These are phyloP conservation scores for Philaenus spumarius DNA, from an alignment of 1,140 invertebrate genomes.

Conservation along the genomic window DNA sequence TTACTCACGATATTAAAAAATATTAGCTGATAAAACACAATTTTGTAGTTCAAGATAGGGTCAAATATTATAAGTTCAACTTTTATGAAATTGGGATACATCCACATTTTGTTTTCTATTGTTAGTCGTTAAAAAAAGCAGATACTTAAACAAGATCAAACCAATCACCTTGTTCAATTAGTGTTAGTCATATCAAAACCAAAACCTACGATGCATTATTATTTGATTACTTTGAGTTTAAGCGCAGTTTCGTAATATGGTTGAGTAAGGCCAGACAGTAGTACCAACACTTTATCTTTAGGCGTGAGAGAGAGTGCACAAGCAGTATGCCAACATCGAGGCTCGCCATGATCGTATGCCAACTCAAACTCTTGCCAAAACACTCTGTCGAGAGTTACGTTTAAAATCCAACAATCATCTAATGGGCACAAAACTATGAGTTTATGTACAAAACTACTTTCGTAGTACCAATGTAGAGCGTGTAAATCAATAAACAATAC, in stretches of 20 bases:
- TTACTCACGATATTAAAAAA: no score
- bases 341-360: constrained; percentile 25
- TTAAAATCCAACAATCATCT: constrained; percentile 8
- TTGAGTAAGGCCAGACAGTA: constrained; percentile 24
- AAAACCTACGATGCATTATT: neutral
- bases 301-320: constrained; percentile 1
- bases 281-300: neutral
- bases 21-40: no score
- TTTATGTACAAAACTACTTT: no score
- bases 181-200: neutral
- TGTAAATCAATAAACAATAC: no score
- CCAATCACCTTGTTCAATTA: no score
- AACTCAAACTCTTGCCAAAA: constrained; percentile 18
- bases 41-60: no score
- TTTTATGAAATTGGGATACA: no score
- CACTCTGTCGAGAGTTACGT: neutral
- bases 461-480: no score
- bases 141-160: no score
- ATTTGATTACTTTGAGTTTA: constrained; percentile 10
- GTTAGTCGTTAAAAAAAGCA: no score
- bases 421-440: neutral
- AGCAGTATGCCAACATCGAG: constrained; percentile 19
- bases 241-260: constrained; percentile 19
- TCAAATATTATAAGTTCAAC: no score
- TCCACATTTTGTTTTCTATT: no score